Evolutionary conservation across 2,113 vertebrate genomes (phyloP), one percentile per base, ranked within the genome.

Genomic region (Elgaria multicarinata): DNA sequence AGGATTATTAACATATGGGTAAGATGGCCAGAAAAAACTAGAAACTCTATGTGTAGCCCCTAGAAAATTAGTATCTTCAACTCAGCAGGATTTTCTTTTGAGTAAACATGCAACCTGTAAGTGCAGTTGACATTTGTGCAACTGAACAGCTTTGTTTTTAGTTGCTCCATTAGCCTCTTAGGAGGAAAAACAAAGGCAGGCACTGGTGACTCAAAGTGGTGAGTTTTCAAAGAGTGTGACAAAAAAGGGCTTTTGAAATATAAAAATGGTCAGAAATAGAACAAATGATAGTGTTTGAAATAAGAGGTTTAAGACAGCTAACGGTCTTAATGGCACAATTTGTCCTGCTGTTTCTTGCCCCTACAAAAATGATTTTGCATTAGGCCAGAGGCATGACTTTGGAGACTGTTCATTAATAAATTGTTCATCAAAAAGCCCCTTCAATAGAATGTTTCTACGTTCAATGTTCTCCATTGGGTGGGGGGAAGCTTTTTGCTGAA

Each of bases 251-350:
- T 46, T 79, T 78, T 71, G 2, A 26, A n/a, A 53, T 5, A 81
- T 13, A 80, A 69, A 87, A 77, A 77, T 31, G 26, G 33, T 50
- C n/a, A 85, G 67, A 85, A 76, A 44, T 26, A n/a, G 53, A 46
- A 76, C 50, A 88, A 88, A 88, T 88, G 50, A 81, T 22, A 58
- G 78, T 39, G 50, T 72, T 58, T 39, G n/a, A 88, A 88, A 88
- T 88, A 81, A 72, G 58, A 79, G 87, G 78, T 44, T 81, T 81
- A 55, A 58, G 26, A 55, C 36, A 58, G 46, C 66, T 72, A 80
- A 81, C 55, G 26, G 86, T 69, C 86, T 79, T 80, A 87, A 58
- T 72, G 77, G 78, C 33, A 88, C 66, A 71, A 53, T 80, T 67
- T 87, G 46, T 55, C 78, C 28, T 88, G 78, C 8, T 58, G 87